These are phyloP conservation scores for Dorcus parallelipipedus DNA, from an alignment of 2,888 invertebrate species.

Conservation along the genomic window DNA sequence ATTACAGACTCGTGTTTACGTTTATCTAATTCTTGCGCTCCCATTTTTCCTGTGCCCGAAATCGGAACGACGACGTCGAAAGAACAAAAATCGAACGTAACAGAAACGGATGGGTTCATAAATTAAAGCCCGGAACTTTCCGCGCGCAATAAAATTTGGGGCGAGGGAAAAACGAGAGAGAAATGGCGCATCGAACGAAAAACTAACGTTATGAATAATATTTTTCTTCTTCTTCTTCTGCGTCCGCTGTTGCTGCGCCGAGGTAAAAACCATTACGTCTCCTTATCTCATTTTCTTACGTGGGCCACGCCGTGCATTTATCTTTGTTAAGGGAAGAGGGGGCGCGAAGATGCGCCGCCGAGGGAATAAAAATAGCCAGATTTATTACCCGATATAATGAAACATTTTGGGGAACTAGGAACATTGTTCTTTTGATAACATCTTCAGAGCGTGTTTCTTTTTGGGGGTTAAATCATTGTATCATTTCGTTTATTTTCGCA, in stretches of 20 bases:
- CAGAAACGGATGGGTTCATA: too few species aligned
- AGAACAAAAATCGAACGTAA: too few species aligned
- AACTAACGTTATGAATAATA: too few species aligned
- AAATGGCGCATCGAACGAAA: too few species aligned
- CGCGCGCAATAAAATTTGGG: too few species aligned
- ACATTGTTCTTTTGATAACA: slow-evolving; percentile 1
- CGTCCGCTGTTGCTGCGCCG: neutral
- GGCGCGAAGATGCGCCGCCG: neutral
- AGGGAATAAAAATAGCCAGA: slow-evolving; percentile 1
- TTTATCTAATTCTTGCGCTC: too few species aligned
- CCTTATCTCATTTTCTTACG: neutral
- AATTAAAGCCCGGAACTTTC: too few species aligned
- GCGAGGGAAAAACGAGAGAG: too few species aligned
- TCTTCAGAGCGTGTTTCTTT: neutral
- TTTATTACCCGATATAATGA: slow-evolving; percentile 6
- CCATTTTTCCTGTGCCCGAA: too few species aligned
- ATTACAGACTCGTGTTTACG: too few species aligned
- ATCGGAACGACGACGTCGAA: too few species aligned
- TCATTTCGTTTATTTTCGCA: neutral
- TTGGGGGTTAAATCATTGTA: neutral
- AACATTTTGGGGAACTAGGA: slow-evolving; percentile 1
- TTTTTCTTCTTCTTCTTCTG: too few species aligned
- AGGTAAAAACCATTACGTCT: neutral
- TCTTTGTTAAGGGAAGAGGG: neutral
- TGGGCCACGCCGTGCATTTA: neutral